Evolutionary conservation across 2,888 invertebrate genomes (phyloP), one percentile per base, ranked within the genome.

Genomic region (Nudaria mundana): DNA sequence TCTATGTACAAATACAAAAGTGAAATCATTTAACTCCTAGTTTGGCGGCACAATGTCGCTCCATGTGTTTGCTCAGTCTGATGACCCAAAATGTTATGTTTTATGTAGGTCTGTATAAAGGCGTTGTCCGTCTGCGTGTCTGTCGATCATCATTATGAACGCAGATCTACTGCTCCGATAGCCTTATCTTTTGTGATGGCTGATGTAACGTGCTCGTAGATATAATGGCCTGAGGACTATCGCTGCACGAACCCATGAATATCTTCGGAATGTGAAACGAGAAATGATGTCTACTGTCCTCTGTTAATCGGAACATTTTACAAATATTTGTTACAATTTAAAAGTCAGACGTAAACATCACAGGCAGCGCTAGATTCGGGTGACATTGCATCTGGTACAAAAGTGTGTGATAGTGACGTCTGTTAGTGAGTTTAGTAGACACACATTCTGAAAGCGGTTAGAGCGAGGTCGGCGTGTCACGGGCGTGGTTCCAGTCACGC

Each of bases 141-240:
- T 12, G 35, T 37, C 29, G 23, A 39, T 39, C 24, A 33, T 29
- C 29, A 39, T 33, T 33, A 30, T 12, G 13, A 8, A 8, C 26
- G 22, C 16, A 33, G 39, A 39, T 39, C 24, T 23, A 23, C 23
- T 1, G 28, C 6, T n/a, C 11, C 28, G 39, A 39, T 39, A 37
- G 20, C 10, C 26, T 22, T 26, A 20, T 8, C 18, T 18, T 25
- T 37, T n/a, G 31, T 25, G 15, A 4, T 10, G 18, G 18, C 14
- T 28, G 10, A 13, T 36, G 20, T 23, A 13, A 31, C 25, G 25
- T 12, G n/a, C 20, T 1, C 1, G 11, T n/a, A n/a, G n/a, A n/a
- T n/a, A n/a, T n/a, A n/a, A n/a, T n/a, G 1, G 20, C 13, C 37
- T 8, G 10, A 11, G 3, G 37, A 30, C 31, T 11, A 15, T 10